Conservation (phyloP, 2,888 invertebrate genomes). For the Isotomurus palustris region DNA sequence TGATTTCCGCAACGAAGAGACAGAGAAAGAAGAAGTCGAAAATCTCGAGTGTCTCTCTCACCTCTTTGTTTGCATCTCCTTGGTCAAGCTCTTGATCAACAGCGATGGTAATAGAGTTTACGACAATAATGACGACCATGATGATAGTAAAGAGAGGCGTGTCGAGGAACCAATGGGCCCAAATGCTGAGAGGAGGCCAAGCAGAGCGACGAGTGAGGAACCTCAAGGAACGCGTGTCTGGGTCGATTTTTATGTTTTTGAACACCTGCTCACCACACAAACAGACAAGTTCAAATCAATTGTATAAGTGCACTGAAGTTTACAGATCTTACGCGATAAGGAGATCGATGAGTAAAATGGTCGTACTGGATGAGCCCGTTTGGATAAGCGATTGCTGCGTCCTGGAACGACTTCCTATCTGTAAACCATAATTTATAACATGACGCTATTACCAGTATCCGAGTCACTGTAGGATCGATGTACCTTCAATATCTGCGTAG, state of each 20-base stretch:
- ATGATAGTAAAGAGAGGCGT: constrained; percentile 24
- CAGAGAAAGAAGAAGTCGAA: constrained; percentile 40
- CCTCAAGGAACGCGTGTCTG: constrained; percentile 35
- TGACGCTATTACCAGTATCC: background rate
- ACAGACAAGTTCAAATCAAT: background rate
- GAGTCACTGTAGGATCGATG: constrained; percentile 1
- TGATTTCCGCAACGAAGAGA: constrained; percentile 39
- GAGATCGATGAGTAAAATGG: constrained; percentile 23
- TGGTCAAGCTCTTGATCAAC: constrained; percentile 28
- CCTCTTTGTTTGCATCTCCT: constrained; percentile 7
- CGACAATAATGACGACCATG: constrained; percentile 38
- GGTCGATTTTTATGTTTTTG: constrained; percentile 7
- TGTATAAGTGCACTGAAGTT: background rate
- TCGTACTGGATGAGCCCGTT: constrained; percentile 38
- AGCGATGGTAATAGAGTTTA: constrained; percentile 36
- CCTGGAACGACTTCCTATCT: constrained; percentile 16
- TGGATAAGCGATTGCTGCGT: constrained; percentile 21
- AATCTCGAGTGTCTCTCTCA: constrained; percentile 22
- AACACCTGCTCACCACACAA: background rate
- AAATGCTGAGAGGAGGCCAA: constrained; percentile 40
- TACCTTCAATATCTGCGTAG: constrained; percentile 30
- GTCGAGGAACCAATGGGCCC: constrained; percentile 41
- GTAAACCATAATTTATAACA: background rate
- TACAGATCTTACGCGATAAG: constrained; percentile 1
- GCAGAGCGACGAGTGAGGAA: constrained; percentile 32